phyloP scores from a whole-genome alignment of 2,797 vertebrate genomes.

The Gymnothorax javanicus region DNA sequence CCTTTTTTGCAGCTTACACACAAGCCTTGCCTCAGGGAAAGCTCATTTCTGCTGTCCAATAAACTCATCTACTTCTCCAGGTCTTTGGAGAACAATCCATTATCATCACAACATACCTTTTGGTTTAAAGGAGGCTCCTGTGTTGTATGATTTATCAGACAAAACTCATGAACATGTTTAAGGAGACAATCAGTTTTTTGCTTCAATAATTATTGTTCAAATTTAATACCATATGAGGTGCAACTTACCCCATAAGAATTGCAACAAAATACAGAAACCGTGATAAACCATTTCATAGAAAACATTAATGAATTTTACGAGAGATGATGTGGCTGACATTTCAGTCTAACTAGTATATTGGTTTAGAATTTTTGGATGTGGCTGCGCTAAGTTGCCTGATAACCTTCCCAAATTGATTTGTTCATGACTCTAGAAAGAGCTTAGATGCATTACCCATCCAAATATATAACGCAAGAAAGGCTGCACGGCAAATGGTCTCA shows the following conservation, averaged over 20 bases:
- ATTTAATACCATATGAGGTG: neutral
- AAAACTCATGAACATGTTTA: neutral
- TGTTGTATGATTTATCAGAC: neutral
- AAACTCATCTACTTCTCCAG: neutral
- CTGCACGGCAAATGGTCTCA: neutral
- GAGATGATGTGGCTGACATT: neutral
- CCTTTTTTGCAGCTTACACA: neutral
- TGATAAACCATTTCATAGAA: neutral
- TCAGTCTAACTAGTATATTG: neutral
- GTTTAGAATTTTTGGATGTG: neutral
- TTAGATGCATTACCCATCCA: no score
- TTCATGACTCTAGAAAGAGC: neutral
- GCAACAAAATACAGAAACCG: neutral
- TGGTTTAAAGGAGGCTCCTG: neutral
- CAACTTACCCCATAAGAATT: neutral
- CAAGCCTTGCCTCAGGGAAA: neutral
- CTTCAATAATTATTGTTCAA: neutral
- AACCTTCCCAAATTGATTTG: neutral
- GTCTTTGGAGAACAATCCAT: slow-evolving; percentile 33
- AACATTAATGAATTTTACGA: neutral
- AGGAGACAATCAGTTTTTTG: neutral
- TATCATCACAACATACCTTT: slow-evolving; percentile 52
- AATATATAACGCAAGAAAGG: neutral
- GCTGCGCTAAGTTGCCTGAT: neutral
- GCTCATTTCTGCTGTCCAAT: neutral